Evolutionary conservation across 1,140 invertebrate species (phyloP).

Genomic region (Aphaenogaster floridana): DNA sequence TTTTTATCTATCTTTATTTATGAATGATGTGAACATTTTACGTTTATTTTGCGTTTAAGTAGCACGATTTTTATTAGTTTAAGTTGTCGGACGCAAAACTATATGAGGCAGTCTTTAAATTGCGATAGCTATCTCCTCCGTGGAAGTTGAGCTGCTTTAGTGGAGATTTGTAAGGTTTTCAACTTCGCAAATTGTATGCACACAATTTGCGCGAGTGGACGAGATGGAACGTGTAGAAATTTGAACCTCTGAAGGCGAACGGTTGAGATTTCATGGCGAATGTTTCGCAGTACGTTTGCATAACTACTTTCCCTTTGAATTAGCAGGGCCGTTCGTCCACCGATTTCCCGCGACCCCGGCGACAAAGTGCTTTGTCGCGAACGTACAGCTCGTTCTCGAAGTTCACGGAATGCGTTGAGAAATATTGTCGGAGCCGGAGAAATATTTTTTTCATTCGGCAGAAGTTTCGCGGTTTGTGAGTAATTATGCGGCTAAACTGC

Average conservation of each 20-base stretch:
- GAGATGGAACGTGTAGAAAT: conserved; percentile 53
- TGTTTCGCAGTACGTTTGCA: conserved; percentile 52
- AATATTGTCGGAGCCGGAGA: conserved; percentile 11
- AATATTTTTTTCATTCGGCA: conserved; percentile 52
- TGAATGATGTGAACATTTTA: background rate
- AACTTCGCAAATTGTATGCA: conserved; percentile 45
- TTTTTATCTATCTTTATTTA: background rate
- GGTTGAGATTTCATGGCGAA: conserved; percentile 36
- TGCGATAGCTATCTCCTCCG: background rate
- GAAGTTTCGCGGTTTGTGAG: conserved; percentile 59
- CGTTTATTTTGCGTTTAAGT: background rate
- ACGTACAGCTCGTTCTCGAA: background rate
- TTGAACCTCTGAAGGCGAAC: conserved; percentile 18
- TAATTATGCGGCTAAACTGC: conserved; percentile 64
- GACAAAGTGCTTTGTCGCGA: conserved; percentile 5
- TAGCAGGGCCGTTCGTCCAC: background rate
- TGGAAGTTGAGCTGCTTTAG: background rate
- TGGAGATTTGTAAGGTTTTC: conserved; percentile 44
- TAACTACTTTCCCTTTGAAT: conserved; percentile 50
- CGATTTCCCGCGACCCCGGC: background rate
- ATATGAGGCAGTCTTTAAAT: conserved; percentile 23
- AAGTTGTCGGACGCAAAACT: conserved; percentile 6
- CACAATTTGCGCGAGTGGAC: conserved; percentile 48
- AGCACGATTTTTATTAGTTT: conserved; percentile 11
- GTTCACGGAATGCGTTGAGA: conserved; percentile 51